phyloP scores from a whole-genome alignment of 2,797 vertebrate species.

The Tympanoctomys barrerae region DNA sequence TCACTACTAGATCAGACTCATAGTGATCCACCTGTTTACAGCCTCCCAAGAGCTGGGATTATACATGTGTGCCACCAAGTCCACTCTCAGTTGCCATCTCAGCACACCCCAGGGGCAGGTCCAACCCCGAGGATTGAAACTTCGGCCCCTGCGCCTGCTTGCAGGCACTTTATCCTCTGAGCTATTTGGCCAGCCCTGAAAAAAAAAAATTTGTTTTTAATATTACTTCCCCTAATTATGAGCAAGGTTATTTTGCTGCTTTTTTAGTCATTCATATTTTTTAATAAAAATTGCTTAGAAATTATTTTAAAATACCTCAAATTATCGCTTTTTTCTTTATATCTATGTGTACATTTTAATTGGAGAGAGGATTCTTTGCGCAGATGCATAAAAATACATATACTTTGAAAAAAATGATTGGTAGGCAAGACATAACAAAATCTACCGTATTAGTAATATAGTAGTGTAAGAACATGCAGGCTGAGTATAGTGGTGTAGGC shows the following conservation, averaged over 20 bases:
- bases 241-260: neutral
- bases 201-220: neutral
- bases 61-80: no score
- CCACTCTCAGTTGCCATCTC: no score
- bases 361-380: conserved; percentile 5
- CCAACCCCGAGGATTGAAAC: no score
- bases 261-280: neutral
- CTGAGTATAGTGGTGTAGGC: neutral
- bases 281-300: neutral
- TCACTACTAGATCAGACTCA: no score
- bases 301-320: neutral
- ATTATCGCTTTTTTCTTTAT: neutral
- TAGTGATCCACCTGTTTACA: no score
- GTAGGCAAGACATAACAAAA: neutral
- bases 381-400: neutral
- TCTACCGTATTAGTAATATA: neutral
- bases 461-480: neutral
- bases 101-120: no score
- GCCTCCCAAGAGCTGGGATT: no score
- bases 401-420: neutral
- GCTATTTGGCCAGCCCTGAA: neutral
- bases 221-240: neutral
- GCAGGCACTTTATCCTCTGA: no score
- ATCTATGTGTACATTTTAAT: neutral
- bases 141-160: no score